Evolutionary conservation across 2,888 invertebrate species (phyloP).

Genomic region (Cataglyphis rosenhaueri): DNA sequence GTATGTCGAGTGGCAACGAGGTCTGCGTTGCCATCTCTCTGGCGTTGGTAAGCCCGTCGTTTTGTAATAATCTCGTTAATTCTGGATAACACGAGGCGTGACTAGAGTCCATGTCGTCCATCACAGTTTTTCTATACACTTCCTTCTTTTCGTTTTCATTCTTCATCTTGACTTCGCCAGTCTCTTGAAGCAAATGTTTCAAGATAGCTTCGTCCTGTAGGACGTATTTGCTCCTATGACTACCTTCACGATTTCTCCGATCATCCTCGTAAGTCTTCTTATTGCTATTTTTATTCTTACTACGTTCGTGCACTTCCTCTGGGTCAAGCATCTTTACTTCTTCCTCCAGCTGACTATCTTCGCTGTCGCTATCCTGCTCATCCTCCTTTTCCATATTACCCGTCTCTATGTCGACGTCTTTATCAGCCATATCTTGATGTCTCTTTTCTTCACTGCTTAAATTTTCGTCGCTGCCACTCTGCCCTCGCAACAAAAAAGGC

Average conservation of each 20-base stretch:
- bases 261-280: constrained; percentile 73
- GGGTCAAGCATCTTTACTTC: constrained; percentile 79
- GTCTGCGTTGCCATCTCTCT: constrained; percentile 84
- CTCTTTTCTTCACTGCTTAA: constrained; percentile 78
- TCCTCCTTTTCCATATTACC: constrained; percentile 78
- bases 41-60: constrained; percentile 75
- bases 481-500: constrained; percentile 86
- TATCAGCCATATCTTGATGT: constrained; percentile 57
- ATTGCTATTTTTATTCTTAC: constrained; percentile 80
- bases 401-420: constrained; percentile 77
- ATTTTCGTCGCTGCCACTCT: constrained; percentile 82
- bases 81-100: constrained; percentile 80
- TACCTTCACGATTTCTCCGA: constrained; percentile 75
- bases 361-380: constrained; percentile 77
- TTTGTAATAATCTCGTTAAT: constrained; percentile 77
- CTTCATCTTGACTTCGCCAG: constrained; percentile 74
- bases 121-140: constrained; percentile 75
- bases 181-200: constrained; percentile 80
- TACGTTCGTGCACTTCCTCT: constrained; percentile 73
- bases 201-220: constrained; percentile 80
- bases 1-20: constrained; percentile 82
- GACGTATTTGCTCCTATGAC: constrained; percentile 79
- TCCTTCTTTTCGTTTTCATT: constrained; percentile 76
- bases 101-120: constrained; percentile 81
- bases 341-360: constrained; percentile 81